Evolutionary conservation across 2,888 invertebrate genomes (phyloP).

Genomic region (Ophion ellenae): DNA sequence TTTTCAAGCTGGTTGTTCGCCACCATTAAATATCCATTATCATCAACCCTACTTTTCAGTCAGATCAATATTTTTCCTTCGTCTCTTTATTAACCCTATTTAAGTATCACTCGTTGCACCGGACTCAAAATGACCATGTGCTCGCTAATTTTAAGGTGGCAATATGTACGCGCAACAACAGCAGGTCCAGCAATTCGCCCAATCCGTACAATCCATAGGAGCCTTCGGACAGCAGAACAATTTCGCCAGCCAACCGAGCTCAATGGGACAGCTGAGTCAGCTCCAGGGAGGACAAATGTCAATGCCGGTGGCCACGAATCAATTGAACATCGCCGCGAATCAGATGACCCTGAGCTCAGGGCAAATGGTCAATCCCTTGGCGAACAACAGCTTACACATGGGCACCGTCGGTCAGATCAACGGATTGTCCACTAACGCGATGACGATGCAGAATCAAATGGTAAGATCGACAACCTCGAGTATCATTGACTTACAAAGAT

Average conservation of each 20-base stretch:
- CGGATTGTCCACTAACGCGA: slow-evolving; percentile 73
- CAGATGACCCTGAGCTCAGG: slow-evolving; percentile 75
- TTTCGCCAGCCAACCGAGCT: slow-evolving; percentile 73
- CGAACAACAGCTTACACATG: slow-evolving; percentile 53
- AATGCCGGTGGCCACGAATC: slow-evolving; percentile 69
- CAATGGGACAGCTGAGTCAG: slow-evolving; percentile 74
- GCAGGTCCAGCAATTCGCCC: slow-evolving; percentile 75
- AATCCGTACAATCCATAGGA: slow-evolving; percentile 64
- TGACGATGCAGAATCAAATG: slow-evolving; percentile 79
- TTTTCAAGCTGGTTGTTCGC: background rate
- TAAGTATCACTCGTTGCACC: no score
- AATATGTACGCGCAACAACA: slow-evolving; percentile 74
- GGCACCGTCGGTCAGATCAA: slow-evolving; percentile 74
- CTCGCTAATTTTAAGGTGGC: slow-evolving; percentile 37
- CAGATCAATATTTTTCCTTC: background rate
- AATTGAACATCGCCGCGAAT: slow-evolving; percentile 67
- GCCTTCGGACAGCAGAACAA: slow-evolving; percentile 70
- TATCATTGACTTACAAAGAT: background rate
- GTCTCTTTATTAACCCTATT: no score
- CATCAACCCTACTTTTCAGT: background rate
- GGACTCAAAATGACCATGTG: background rate
- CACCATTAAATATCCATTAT: background rate
- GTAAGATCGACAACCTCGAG: slow-evolving; percentile 65
- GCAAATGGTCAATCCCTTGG: slow-evolving; percentile 72
- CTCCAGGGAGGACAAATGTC: slow-evolving; percentile 75